Base-by-base conservation (phyloP, 2,797 vertebrate species). In the Hydrophis major region DNA sequence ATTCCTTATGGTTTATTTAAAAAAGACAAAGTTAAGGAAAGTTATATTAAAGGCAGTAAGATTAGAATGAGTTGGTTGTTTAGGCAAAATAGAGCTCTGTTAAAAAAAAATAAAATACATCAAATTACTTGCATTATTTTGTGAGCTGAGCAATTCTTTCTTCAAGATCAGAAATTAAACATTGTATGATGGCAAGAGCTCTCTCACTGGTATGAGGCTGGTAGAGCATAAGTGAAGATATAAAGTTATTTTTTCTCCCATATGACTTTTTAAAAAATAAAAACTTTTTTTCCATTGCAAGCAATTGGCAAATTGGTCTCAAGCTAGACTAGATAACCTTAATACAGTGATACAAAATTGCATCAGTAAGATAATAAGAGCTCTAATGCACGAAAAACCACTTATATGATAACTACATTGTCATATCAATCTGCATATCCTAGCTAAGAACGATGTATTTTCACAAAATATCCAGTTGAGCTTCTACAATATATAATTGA, bases 61-160 rank as follows among this genome's bases (percentile, higher is more conserved):
- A 11, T 78, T 42, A 78, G 90, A 94, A 8, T n/a, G 4, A 28
- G 32, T 50, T 25, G 22, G 63, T 28, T 57, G 60, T 94, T 96
- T 95, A 78, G 55, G 16, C 2, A 50, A 50, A 18, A 55, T 42
- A 60, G 11, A 92, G n/a, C 13, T 88, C 18, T 83, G 20, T 60
- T 83, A 53, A 83, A 83, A 83, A 92, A 8, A n/a, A 53, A 12
- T 8, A 8, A 13, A 25, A 20, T 83, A 7, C 25, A 22, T 92
- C 42, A 55, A 22, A 83, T 83, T 83, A 25, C 22, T 83, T 83
- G 20, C 78, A 83, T 83, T 83, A 28, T 55, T 42, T 42, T 78
- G 69, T 25, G 55, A 88, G 5, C 22, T 18, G 32, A 88, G 56
- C 10, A 32, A 59, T 59, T 1, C 55, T 42, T 32, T n/a, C 10